phyloP scores from a whole-genome alignment of 2,113 vertebrate genomes.

The Rhinopithecus roxellana region DNA sequence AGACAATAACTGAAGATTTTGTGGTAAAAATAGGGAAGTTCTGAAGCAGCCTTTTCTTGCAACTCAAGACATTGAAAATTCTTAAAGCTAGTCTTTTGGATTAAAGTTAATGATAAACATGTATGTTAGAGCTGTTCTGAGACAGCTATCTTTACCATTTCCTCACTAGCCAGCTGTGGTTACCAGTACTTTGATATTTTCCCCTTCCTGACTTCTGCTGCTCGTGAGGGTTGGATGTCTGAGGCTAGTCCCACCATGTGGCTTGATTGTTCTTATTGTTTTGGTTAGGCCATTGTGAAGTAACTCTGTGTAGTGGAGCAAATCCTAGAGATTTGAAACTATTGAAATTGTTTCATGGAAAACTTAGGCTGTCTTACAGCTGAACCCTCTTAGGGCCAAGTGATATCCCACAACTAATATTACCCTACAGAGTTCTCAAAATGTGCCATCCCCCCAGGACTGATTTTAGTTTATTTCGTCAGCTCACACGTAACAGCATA shows the following conservation, averaged over 20 bases:
- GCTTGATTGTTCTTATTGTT: background rate
- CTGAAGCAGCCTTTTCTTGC: background rate
- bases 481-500: constrained; percentile 32
- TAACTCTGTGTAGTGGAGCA: background rate
- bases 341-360: background rate
- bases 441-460: background rate
- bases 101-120: constrained; percentile 33
- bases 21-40: constrained; percentile 41
- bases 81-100: background rate
- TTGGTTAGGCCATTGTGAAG: background rate
- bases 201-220: background rate
- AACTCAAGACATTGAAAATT: background rate
- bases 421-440: background rate
- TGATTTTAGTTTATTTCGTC: background rate
- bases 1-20: constrained; percentile 35
- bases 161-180: background rate
- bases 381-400: background rate
- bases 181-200: background rate
- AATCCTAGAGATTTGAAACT: background rate
- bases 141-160: background rate
- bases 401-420: background rate
- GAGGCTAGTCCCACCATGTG: background rate
- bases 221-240: background rate
- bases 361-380: background rate
- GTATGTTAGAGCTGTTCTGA: background rate